Base-by-base conservation (phyloP, 2,888 invertebrate species). In the Cancer borealis region DNA sequence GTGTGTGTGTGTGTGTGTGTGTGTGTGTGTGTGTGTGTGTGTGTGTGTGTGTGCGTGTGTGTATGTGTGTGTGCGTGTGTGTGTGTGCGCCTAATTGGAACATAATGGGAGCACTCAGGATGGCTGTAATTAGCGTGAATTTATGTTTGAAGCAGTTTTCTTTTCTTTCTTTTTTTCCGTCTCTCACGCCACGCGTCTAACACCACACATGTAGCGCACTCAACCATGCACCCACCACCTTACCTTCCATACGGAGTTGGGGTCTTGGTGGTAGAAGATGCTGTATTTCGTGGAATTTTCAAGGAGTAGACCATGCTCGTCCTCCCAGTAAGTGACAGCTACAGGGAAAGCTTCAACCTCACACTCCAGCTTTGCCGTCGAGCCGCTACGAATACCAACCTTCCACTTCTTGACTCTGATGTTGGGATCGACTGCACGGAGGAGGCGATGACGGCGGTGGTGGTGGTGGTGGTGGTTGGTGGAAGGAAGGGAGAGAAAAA, bases 321-420 rank as follows among this genome's bases (percentile, higher is more conserved):
- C 97, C 26, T 98, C 98, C 99, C 99, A 99, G 96, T 98, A 98
- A 92, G 98, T 97, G 0, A 98, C 97, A 0, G 98, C 98, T 96
- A 98, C 98, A 0, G 99, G 99, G 97, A 98, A 98, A 0, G 98
- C 98, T 97, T 99, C 98, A 46, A 98, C 98, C 97, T 98, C 98
- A 96, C 99, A 99, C 95, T 96, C 96, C 54, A 96, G 94, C 97
- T 98, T 98, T 98, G 95, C 95, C 3, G 47, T 92, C 17, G 95
- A 95, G 21, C 95, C 95, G 88, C 95, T 95, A 90, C 93, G 94
- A 21, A 95, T 79, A 1, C 95, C 95, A 6, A 95, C 95, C 91
- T 95, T 95, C 95, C 95, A 95, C 79, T 95, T 91, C 47, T 95
- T 95, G 46, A 95, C 95, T 39, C 89, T 66, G n/a, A 95, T 89